Base-by-base conservation (phyloP, 2,113 vertebrate genomes). In the Stercorarius parasiticus region DNA sequence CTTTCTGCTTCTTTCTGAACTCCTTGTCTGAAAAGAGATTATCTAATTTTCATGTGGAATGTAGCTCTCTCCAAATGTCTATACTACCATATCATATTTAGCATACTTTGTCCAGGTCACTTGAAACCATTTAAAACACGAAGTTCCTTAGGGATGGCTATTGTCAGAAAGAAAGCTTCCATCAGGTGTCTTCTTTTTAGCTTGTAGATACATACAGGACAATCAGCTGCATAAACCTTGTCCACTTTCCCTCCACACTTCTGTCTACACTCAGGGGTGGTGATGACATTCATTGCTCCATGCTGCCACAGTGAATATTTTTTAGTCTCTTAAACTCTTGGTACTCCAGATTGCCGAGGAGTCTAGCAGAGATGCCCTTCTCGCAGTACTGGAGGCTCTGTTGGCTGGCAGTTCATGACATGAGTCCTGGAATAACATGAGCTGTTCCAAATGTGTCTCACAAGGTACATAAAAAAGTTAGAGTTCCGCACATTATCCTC, bases 361-460 rank as follows among this genome's bases (percentile, higher is more conserved):
- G 3, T 42, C 34, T 27, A 59, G 16, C 29, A 69, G 55, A 50
- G 15, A 15, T 40, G 18, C 9, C 45, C 42, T 71, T 76, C 16
- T 15, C 3, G 4, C 49, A 34, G 18, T 49, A 43, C 32, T 76
- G 62, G 10, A 62, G 47, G 26, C 18, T 66, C 27, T 56, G n/a
- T 32, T 49, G 40, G 15, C 59, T 2, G 3, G 21, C 25, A 73
- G 19, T 2, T 7, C 0, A 2, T 29, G 82, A 70, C 0, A 0
- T 0, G 5, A 36, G 36, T 61, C 15, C 27, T 74, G 20, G 45
- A 69, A 74, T 29, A 85, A 47, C 6, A 20, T 9, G 45, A 74
- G 14, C 13, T 58, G 6, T 79, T 79, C 11, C 20, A 82, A 79
- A 77, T 45, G 5, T 36, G 10, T 67, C 42, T 87, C 38, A 64